Evolutionary conservation across 2,888 invertebrate genomes (phyloP), one percentile per base, ranked within the genome.

Genomic region (Operophtera brumata): DNA sequence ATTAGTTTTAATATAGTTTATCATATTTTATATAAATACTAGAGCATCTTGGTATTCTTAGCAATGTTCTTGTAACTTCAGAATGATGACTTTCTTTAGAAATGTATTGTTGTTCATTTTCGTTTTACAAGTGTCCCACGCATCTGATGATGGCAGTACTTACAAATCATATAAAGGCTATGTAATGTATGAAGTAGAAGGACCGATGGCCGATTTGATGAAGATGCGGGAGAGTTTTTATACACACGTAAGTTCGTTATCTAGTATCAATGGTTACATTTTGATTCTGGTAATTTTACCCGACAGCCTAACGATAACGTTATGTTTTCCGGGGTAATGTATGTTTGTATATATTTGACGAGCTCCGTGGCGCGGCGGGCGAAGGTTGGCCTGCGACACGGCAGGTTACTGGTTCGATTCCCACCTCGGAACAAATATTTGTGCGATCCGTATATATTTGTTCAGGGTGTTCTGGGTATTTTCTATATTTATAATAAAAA

Each of bases 131-230:
- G 41, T 39, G 20, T 42, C 35, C 5, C 47, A 12, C 10, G 28
- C 13, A 4, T 0, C 6, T 6, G 10, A 13, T 28, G 14, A 34
- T 4, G 10, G 20, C 3, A 10, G 43, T 32, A 46, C 25, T 10
- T 40, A 42, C 10, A 57, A 54, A 47, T 50, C 57, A 11, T 54
- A 57, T 25, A 40, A 50, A 43, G 44, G 54, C 34, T 49, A 50
- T 44, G 54, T 47, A 30, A 32, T 57, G 5, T 49, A 44, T 35
- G 57, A 50, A 47, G 11, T 57, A 7, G 34, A 53, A 13, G 56
- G 56, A 8, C 26, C 36, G 26, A 49, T 46, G 6, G 39, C 47
- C 6, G 42, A 57, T 46, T 10, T 58, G 11, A 32, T 30, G 7
- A 44, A 40, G 25, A 12, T 57, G 0, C 8, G 48, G 36, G 26